A percentile compares a stretch with the other conserved stretches of the same genome.
Evolutionary conservation across 2,797 vertebrate genomes (phyloP).

Genomic region (Phrynocephalus vlangalii): DNA sequence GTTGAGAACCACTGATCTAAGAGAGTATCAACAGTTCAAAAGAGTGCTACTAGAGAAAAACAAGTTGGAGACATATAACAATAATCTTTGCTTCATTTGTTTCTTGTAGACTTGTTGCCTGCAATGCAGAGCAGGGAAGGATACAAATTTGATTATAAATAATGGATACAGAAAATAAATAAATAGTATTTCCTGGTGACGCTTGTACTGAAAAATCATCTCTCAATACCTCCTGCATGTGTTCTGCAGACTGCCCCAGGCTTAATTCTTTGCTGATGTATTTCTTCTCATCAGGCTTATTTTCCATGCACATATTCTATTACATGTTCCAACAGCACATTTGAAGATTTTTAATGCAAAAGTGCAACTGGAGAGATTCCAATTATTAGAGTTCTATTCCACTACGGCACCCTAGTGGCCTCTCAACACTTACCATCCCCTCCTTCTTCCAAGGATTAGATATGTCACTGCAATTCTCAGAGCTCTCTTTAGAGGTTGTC

Average conservation of each 20-base stretch:
- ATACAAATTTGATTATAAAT: slow-evolving; percentile 7
- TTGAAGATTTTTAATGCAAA: slow-evolving; percentile 18
- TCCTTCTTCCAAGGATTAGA: slow-evolving; percentile 14
- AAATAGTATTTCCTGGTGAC: slow-evolving; percentile 57
- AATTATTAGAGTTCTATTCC: slow-evolving; percentile 22
- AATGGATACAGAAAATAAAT: slow-evolving; percentile 52
- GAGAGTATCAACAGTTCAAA: no score
- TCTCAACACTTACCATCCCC: slow-evolving; percentile 31
- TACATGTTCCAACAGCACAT: slow-evolving; percentile 15
- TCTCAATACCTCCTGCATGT: slow-evolving; percentile 27
- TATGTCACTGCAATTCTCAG: slow-evolving; percentile 9
- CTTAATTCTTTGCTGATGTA: slow-evolving; percentile 36
- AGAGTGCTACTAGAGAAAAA: no score
- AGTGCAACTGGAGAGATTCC: slow-evolving; percentile 20
- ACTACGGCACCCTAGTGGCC: slow-evolving; percentile 19
- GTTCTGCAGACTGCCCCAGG: slow-evolving; percentile 21
- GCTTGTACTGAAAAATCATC: slow-evolving; percentile 39
- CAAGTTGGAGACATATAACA: no score
- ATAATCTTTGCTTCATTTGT: background rate
- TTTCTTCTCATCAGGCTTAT: slow-evolving; percentile 30
- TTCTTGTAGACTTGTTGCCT: background rate
- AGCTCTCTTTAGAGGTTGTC: slow-evolving; percentile 52
- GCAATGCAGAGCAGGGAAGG: background rate
- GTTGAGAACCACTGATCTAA: no score
- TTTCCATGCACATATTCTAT: background rate